Base-by-base conservation (phyloP, 2,113 vertebrate species). In the Oceanites oceanicus region DNA sequence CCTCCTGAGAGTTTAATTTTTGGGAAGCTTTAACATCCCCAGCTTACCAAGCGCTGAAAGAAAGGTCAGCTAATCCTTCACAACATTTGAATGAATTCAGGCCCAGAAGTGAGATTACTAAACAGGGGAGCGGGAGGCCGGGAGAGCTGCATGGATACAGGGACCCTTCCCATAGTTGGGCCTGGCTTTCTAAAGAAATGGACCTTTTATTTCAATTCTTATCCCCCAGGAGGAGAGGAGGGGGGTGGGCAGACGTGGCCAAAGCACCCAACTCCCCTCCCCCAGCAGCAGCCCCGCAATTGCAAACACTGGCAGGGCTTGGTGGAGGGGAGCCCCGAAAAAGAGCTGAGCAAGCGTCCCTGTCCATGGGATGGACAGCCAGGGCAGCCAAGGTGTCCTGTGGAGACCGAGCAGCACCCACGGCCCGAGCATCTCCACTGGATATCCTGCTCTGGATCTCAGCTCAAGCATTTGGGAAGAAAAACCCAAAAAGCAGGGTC, bases 1-100 rank as follows among this genome's bases (percentile, higher is more conserved):
- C 76, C 88, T 95, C 95, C 96, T 67, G 91, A 95, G 96, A 95
- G 94, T 97, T 97, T 97, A 94, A 86, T 95, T 97, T 97, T 97
- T 78, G 96, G 95, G 96, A 97, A 96, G 95, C 95, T 95, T 97
- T 97, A 96, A 97, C 96, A 98, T 95, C 95, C 73, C 92, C 93
- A 77, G 94, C 80, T 97, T 96, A 98, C 86, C 92, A 86, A 88
- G 75, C 4, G 4, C 89, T 97, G 97, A 98, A 97, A 97, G 96
- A 94, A 97, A 98, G 96, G 97, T 97, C 97, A 97, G 94, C 95
- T 98, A 98, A 98, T 98, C 97, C 97, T 66, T 73, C 83, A 40
- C 80, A 81, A 87, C 9, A 3, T 79, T 83, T 97, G 96, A 97
- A 97, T 97, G 96, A 93, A 97, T 95, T 95, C 94, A 88, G 90